Evolutionary conservation across 2,888 invertebrate species (phyloP).

Genomic region (Agapostemon virescens): DNA sequence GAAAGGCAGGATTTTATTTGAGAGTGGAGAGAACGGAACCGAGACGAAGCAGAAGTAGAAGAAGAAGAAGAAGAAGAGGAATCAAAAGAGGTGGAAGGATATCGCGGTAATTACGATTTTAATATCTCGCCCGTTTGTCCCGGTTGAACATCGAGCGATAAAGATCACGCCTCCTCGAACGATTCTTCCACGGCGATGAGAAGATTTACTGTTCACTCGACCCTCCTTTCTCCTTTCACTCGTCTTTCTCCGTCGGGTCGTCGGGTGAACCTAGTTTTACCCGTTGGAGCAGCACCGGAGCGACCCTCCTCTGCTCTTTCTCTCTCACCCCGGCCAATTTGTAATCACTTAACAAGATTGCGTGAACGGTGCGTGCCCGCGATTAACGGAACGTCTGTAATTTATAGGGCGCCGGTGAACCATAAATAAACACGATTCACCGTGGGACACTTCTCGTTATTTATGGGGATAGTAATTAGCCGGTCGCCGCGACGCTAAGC

Average conservation of each 20-base stretch:
- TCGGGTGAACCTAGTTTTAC: background rate
- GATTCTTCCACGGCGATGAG: background rate
- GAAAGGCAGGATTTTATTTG: background rate
- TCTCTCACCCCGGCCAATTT: background rate
- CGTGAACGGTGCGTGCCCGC: conserved; percentile 10
- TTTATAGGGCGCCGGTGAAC: conserved; percentile 21
- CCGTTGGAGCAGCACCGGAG: background rate
- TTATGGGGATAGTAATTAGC: conserved; percentile 28
- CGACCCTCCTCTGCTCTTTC: background rate
- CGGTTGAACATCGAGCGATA: conserved; percentile 21
- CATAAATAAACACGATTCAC: conserved; percentile 28
- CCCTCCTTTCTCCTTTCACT: background rate
- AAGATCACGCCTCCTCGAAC: conserved; percentile 12
- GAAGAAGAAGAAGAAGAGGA: background rate
- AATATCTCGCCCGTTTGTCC: conserved; percentile 38
- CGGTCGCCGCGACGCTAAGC: background rate
- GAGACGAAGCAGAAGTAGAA: no score
- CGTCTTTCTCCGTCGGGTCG: background rate
- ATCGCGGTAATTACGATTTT: conserved; percentile 51
- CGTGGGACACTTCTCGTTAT: conserved; percentile 6
- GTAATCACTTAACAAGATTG: conserved; percentile 13
- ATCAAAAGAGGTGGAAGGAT: background rate
- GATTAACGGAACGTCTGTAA: conserved; percentile 11
- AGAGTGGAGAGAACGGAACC: background rate
- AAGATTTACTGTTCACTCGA: background rate